These are phyloP conservation scores for Dryococelus australis DNA, from an alignment of 2,888 invertebrate genomes.

Conservation along the genomic window DNA sequence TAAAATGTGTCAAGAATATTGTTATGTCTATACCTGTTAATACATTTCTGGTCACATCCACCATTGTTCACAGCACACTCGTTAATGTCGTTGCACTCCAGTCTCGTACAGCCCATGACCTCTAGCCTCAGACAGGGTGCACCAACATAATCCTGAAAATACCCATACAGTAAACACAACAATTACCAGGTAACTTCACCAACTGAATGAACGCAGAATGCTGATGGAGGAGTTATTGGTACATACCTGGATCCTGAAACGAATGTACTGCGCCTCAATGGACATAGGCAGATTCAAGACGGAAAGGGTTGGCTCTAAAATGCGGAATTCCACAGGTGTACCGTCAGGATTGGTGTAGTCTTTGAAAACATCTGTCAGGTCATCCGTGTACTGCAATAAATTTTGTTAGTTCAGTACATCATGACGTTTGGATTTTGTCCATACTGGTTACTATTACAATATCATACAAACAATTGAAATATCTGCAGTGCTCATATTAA, in stretches of 20 bases:
- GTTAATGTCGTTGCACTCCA: slow-evolving; percentile 89
- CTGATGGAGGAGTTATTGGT: background rate
- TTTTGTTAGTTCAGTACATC: background rate
- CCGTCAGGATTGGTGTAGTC: slow-evolving; percentile 94
- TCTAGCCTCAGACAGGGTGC: slow-evolving; percentile 91
- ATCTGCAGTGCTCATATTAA: too few species aligned
- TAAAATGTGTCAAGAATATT: background rate
- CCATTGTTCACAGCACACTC: slow-evolving; percentile 88
- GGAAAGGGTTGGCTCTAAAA: slow-evolving; percentile 88
- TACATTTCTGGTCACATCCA: slow-evolving; percentile 92
- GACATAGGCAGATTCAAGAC: slow-evolving; percentile 89
- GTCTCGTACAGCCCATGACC: slow-evolving; percentile 90
- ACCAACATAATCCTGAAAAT: slow-evolving; percentile 77
- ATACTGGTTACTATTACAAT: too few species aligned
- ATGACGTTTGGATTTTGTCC: background rate
- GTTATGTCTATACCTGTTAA: slow-evolving; percentile 67
- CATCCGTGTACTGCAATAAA: slow-evolving; percentile 78
- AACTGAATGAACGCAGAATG: background rate
- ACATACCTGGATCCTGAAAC: slow-evolving; percentile 74
- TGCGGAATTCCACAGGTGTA: slow-evolving; percentile 90
- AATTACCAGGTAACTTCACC: background rate
- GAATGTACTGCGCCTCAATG: slow-evolving; percentile 87
- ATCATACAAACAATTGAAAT: too few species aligned
- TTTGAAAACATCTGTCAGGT: slow-evolving; percentile 86
- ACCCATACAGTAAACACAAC: background rate